Percentiles rank a stretch among this genome's conserved stretches.
These are phyloP conservation scores for Tholera decimalis DNA, from an alignment of 2,888 invertebrate genomes.

Conservation along the genomic window DNA sequence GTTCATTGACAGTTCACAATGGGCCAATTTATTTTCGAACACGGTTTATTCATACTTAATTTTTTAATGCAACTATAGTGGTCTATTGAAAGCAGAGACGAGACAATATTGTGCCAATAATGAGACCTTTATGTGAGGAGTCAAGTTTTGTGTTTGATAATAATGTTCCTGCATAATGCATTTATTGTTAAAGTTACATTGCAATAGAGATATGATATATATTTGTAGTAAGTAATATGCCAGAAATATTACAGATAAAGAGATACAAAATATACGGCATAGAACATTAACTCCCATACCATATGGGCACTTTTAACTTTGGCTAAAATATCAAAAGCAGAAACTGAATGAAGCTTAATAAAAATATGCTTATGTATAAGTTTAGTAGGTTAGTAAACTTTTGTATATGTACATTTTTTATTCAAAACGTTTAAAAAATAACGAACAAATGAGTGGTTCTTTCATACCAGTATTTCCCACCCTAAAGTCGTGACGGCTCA, in stretches of 20 bases:
- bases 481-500: constrained; percentile 14
- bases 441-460: constrained; percentile 6
- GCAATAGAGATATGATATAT: constrained; percentile 9
- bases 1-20: constrained; percentile 80
- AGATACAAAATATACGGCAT: not conserved
- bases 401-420: not conserved
- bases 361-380: too few relatives aligned
- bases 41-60: constrained; percentile 58
- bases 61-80: constrained; percentile 54
- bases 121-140: constrained; percentile 47
- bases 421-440: constrained; percentile 10
- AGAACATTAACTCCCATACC: not conserved
- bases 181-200: constrained; percentile 51
- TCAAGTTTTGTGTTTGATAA: constrained; percentile 39
- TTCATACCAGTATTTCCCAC: constrained; percentile 1
- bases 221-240: not conserved
- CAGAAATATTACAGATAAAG: not conserved
- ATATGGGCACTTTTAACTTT: constrained; percentile 8
- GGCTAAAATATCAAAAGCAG: not conserved
- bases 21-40: constrained; percentile 71
- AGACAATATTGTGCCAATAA: constrained; percentile 57
- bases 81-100: constrained; percentile 59
- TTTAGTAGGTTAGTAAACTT: too few relatives aligned
- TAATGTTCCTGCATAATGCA: constrained; percentile 45
- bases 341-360: not conserved